Evolutionary conservation across 2,113 vertebrate species (phyloP), one percentile per base, ranked within the genome.

Genomic region (Cheirogaleus medius): DNA sequence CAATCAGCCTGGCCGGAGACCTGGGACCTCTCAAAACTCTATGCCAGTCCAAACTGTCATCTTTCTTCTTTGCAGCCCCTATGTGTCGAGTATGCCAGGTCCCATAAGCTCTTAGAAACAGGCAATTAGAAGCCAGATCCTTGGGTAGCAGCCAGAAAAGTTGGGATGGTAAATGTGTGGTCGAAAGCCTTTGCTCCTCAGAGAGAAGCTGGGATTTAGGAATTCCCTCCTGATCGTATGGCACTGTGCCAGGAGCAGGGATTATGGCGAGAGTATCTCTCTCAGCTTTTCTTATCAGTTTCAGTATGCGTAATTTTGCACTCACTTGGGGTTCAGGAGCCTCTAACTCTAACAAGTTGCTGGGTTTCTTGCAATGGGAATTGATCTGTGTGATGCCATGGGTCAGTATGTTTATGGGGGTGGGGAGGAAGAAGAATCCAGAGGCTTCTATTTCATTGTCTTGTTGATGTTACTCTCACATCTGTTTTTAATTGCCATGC

Each of bases 341-440:
- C 6, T 54, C 54, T 83, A 54, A 18, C 52, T 54, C 52, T 21
- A 83, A 73, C 21, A 18, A 83, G 42, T 64, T 44, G 11, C 5
- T 56, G 6, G 14, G 12, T 69, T n/a, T 66, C 47, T 39, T 13
- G 39, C 17, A 34, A 52, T 52, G 21, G 42, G 6, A 52, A 39
- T 21, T 44, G 10, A 71, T 74, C 3, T 73, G 1, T n/a, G 6
- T 15, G 3, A 34, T 64, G 52, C 52, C 27, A 4, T 80, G 39
- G 27, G 11, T 34, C 1, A n/a, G n/a, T 44, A 8, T n/a, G 14
- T 42, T 12, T 21, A n/a, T 78, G 1, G 3, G 11, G 7, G 1
- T 78, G 1, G 3, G 11, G 11, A 21, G 2, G 27, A 39, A 64
- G 37, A 37, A 74, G 29, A 74, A 29, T 73, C n/a, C 12, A 13